Conservation (phyloP, 2,113 vertebrate genomes). For the Tachysurus fulvidraco region DNA sequence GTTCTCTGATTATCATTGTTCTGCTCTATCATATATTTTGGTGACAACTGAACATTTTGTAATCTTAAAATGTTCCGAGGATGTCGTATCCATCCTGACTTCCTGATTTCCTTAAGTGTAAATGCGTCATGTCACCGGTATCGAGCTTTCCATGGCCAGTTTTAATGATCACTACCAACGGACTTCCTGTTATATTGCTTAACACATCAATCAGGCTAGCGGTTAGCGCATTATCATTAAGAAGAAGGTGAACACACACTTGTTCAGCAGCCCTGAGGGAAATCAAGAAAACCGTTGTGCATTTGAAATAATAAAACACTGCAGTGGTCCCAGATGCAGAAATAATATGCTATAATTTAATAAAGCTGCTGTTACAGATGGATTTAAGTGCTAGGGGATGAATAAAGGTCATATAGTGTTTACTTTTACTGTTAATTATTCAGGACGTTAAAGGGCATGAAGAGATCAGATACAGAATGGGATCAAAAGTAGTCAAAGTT, state of each 20-base stretch:
- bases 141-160: not conserved
- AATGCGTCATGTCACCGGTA: not conserved
- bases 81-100: not conserved
- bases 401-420: not conserved
- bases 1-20: not conserved
- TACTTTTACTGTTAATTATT: not conserved
- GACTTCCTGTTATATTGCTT: not conserved
- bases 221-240: not conserved
- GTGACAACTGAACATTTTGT: not conserved
- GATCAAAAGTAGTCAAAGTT: not conserved
- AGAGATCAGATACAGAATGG: not conserved
- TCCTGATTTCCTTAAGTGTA: not conserved
- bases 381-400: not conserved
- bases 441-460: not conserved
- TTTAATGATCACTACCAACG: not conserved
- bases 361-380: slow-evolving; percentile 3
- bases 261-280: not conserved
- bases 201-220: slow-evolving; percentile 1
- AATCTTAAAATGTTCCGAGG: not conserved
- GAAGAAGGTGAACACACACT: not conserved
- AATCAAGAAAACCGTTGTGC: not conserved
- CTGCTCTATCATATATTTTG: not conserved
- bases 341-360: slow-evolving; percentile 1
- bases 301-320: not conserved
- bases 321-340: not conserved